Evolutionary conservation across 2,797 vertebrate genomes (phyloP), one percentile per base, ranked within the genome.

Genomic region (Aulostomus chinensis): DNA sequence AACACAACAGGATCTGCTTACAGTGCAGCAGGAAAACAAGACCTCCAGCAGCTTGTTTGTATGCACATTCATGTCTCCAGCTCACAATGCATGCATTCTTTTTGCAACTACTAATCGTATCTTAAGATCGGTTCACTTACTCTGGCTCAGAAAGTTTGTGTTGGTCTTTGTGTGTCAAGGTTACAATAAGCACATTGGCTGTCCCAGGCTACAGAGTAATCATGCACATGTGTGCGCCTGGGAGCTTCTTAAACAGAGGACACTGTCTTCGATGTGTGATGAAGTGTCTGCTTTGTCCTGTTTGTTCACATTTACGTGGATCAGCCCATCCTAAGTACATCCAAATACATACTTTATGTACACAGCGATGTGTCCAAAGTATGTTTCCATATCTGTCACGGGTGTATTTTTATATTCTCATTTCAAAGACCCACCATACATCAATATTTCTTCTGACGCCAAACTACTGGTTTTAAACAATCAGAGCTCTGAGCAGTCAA

Each of bases 1-100:
- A 47, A 73, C 68, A 48, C 2, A 47, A 73, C 60, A 54, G 45
- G 62, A 71, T 73, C 72, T 7, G 57, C 77, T 84, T 78, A 78
- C 53, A 15, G 55, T 31, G 60, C 65, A 50, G 61, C 39, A 45
- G 11, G 36, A 76, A 58, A 67, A 73, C 54, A 68, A 46, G 62
- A 75, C 74, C 68, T 14, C 64, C 69, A 58, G 11, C 68, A 51
- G 60, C 9, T 9, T 9, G 34, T 36, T 3, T 18, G 29, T 10
- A 12, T 35, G 36, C 30, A 7, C 37, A 17, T 26, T 35, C 14
- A 35, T n/a, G 3, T n/a, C 17, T 11, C 17, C 13, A 24, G 42
- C 10, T 40, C 3, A 46, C 45, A 56, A 49, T 20, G 39, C 31
- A 13, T 9, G 28, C 16, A 34, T 49, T 68, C 35, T 37, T 13